phyloP scores from a whole-genome alignment of 2,113 vertebrate species.

The Oryzias curvinotus region DNA sequence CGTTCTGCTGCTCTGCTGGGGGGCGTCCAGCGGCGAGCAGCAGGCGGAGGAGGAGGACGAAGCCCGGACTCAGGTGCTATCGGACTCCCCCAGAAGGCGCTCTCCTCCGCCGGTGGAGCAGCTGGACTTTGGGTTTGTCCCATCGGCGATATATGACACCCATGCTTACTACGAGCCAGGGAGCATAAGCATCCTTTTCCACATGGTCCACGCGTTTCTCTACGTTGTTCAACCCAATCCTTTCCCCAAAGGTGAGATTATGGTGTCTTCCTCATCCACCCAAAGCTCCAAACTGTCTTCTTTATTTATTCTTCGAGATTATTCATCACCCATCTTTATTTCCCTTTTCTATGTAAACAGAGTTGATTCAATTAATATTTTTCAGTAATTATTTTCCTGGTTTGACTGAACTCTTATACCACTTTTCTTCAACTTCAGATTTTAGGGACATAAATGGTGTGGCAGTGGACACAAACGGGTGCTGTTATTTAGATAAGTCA shows the following conservation, averaged over 20 bases:
- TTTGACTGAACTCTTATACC: too few relatives aligned
- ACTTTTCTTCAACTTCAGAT: too few relatives aligned
- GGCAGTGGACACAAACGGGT: too few relatives aligned
- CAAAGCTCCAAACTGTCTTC: background rate
- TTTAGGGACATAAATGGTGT: too few relatives aligned
- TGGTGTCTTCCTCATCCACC: background rate
- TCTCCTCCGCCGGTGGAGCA: conserved; percentile 64
- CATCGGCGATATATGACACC: conserved; percentile 83
- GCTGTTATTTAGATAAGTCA: too few relatives aligned
- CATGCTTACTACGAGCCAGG: conserved; percentile 82
- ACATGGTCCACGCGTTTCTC: conserved; percentile 86
- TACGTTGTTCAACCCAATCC: conserved; percentile 84
- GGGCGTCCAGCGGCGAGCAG: conserved; percentile 67
- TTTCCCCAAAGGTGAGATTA: conserved; percentile 89
- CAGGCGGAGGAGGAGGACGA: conserved; percentile 22
- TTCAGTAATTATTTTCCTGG: too few relatives aligned
- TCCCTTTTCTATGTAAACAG: too few relatives aligned
- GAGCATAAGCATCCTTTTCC: conserved; percentile 82
- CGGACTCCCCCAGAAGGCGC: conserved; percentile 49
- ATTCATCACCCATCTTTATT: too few relatives aligned
- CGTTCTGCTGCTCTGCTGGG: conserved; percentile 80
- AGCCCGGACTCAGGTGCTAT: conserved; percentile 33
- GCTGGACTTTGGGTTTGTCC: conserved; percentile 87
- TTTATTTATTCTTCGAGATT: background rate
- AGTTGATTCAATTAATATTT: too few relatives aligned